These are phyloP conservation scores for Tipula lateralis DNA, from an alignment of 2,888 invertebrate species.

Conservation along the genomic window DNA sequence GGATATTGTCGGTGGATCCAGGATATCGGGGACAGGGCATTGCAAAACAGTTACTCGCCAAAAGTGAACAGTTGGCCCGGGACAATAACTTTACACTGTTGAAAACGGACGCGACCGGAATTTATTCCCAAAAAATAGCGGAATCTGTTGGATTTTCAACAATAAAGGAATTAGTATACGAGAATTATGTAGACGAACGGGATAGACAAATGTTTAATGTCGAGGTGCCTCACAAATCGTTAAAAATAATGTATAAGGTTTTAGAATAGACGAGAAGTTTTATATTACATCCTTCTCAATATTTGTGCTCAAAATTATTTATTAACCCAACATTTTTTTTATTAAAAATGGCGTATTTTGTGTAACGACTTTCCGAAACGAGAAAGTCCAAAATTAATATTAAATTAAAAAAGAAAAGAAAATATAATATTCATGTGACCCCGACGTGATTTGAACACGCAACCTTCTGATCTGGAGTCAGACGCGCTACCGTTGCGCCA, in stretches of 20 bases:
- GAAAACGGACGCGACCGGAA: slow-evolving; percentile 77
- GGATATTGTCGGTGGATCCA: slow-evolving; percentile 70
- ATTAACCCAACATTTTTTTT: neutral
- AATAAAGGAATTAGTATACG: slow-evolving; percentile 62
- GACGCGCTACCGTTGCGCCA: slow-evolving; percentile 34
- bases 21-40: slow-evolving; percentile 68
- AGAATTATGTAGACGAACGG: slow-evolving; percentile 60
- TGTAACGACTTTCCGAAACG: neutral
- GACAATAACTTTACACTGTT: slow-evolving; percentile 64
- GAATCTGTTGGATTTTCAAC: slow-evolving; percentile 62
- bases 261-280: slow-evolving; percentile 25
- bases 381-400: neutral
- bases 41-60: slow-evolving; percentile 64
- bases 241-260: slow-evolving; percentile 58
- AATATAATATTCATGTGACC: slow-evolving; percentile 24
- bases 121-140: slow-evolving; percentile 71
- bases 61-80: slow-evolving; percentile 62
- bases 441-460: slow-evolving; percentile 34
- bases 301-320: neutral
- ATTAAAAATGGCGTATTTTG: neutral
- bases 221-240: slow-evolving; percentile 62
- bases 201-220: slow-evolving; percentile 58
- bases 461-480: slow-evolving; percentile 35
- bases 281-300: neutral
- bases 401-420: neutral